Conservation (phyloP, 1,140 invertebrate species). For the Amyelois transitella region DNA sequence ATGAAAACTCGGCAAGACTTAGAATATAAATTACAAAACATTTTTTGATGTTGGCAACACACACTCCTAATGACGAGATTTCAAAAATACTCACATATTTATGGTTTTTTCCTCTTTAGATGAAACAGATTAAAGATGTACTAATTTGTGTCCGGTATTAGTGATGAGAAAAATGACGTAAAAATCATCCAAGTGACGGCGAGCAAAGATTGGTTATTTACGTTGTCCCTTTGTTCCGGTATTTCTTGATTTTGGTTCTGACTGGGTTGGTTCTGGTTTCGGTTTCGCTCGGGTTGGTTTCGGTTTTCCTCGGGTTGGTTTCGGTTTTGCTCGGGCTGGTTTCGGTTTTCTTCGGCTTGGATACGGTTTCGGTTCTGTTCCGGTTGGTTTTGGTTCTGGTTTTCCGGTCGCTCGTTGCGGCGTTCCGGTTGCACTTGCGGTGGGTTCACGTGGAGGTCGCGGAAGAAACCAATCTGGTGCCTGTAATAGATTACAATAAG, state of each 20-base stretch:
- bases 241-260: not conserved
- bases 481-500: constrained; percentile 42
- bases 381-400: constrained; percentile 13
- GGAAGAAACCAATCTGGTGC: constrained; percentile 81
- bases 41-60: not conserved
- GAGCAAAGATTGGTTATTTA: constrained; percentile 76
- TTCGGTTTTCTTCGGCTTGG: not conserved
- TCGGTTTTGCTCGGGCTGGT: constrained; percentile 8
- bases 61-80: not conserved
- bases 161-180: constrained; percentile 83
- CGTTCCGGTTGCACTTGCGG: constrained; percentile 47
- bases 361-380: not conserved
- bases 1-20: not conserved
- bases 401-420: constrained; percentile 7
- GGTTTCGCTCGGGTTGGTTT: constrained; percentile 11
- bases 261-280: not conserved
- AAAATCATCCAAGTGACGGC: constrained; percentile 85
- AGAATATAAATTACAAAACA: constrained; percentile 4
- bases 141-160: constrained; percentile 81
- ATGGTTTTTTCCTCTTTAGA: not conserved
- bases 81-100: not conserved
- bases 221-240: constrained; percentile 28
- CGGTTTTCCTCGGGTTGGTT: constrained; percentile 23
- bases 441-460: constrained; percentile 67
- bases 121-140: not conserved